These are phyloP conservation scores for Promerops cafer DNA, from an alignment of 2,113 vertebrate species.

Conservation along the genomic window DNA sequence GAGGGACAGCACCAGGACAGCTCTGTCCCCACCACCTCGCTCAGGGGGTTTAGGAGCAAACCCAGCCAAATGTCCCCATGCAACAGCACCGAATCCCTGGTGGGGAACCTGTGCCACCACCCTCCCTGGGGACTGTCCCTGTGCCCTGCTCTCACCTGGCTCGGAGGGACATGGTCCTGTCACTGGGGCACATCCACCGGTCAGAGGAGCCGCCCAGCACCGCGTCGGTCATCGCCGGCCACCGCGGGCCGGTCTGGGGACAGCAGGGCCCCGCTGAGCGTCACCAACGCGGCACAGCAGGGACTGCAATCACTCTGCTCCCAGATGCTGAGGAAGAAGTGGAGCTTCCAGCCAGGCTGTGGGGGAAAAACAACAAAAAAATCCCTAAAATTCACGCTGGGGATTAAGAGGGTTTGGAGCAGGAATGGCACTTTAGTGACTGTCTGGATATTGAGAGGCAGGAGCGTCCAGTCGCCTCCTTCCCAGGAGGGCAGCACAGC, in stretches of 20 bases:
- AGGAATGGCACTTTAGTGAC: rapidly evolving
- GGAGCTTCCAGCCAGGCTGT: neutral
- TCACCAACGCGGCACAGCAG: rapidly evolving
- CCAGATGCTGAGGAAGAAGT: rapidly evolving
- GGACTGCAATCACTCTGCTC: rapidly evolving
- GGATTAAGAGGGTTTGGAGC: neutral
- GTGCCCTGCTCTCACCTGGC: constrained; percentile 71
- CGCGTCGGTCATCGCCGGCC: constrained; percentile 82
- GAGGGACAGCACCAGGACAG: rapidly evolving
- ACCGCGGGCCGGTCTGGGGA: neutral
- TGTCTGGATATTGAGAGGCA: rapidly evolving
- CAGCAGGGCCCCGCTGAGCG: rapidly evolving
- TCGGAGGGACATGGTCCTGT: constrained; percentile 80
- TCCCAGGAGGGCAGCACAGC: neutral
- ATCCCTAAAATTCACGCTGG: rapidly evolving
- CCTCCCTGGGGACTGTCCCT: rapidly evolving
- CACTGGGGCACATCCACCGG: constrained; percentile 82
- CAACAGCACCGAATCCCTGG: rapidly evolving
- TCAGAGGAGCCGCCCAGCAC: constrained; percentile 81
- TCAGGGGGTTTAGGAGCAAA: neutral
- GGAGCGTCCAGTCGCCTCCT: neutral
- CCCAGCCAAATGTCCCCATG: rapidly evolving
- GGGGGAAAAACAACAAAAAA: rapidly evolving
- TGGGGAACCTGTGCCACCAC: rapidly evolving
- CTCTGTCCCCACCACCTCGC: neutral